phyloP scores from a whole-genome alignment of 2,797 vertebrate genomes.

The Apodemus agrarius region DNA sequence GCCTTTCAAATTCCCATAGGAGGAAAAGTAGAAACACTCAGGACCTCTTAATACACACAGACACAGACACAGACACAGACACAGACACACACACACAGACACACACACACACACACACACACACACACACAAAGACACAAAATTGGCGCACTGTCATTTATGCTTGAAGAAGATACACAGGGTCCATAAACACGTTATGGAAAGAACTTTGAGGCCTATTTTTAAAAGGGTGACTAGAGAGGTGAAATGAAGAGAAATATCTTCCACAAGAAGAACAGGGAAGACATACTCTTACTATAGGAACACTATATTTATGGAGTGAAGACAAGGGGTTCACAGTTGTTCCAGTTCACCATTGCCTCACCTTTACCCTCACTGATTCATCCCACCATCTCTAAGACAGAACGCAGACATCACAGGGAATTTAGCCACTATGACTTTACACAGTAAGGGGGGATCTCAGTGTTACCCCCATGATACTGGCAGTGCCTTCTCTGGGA shows the following conservation, averaged over 20 bases:
- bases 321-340: not conserved
- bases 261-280: not conserved
- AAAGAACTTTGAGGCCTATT: conserved; percentile 18
- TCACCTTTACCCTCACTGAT: not conserved
- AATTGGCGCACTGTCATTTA: not conserved
- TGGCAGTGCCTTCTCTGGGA: not conserved
- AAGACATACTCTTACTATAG: not conserved
- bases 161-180: not conserved
- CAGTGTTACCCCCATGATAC: not conserved
- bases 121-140: not conserved
- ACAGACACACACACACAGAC: not conserved
- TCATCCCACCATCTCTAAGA: not conserved
- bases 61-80: not conserved
- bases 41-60: not conserved
- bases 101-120: too few relatives aligned
- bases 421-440: not conserved
- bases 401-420: not conserved
- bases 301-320: not conserved
- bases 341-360: not conserved
- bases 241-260: not conserved
- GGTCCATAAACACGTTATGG: too few relatives aligned
- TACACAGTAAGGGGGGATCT: not conserved
- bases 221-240: not conserved
- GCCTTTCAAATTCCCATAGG: not conserved
- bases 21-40: not conserved